These are phyloP conservation scores for Dynastes tityus DNA, from an alignment of 2,888 invertebrate species.

Conservation along the genomic window DNA sequence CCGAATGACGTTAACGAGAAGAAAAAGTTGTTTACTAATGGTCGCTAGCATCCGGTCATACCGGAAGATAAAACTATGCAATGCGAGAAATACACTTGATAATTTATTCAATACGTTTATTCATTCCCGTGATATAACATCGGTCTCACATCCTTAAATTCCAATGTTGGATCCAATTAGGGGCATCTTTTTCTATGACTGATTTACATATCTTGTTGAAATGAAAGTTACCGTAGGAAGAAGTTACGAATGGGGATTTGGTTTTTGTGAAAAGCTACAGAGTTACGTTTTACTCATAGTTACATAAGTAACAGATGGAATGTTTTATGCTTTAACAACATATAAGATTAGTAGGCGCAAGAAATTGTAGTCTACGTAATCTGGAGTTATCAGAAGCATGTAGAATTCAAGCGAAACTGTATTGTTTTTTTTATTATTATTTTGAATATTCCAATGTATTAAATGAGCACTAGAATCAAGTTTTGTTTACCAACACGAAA, in stretches of 20 bases:
- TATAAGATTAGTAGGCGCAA: not conserved
- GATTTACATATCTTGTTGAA: not conserved
- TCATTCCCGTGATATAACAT: conserved; percentile 5
- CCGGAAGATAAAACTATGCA: conserved; percentile 42
- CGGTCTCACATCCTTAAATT: conserved; percentile 10
- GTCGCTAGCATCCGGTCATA: conserved; percentile 33
- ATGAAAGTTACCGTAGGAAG: not conserved
- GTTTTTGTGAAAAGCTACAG: not conserved
- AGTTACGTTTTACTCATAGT: not conserved
- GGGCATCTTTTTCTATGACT: conserved; percentile 4
- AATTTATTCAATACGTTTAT: conserved; percentile 43
- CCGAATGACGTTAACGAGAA: conserved; percentile 25
- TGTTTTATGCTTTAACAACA: not conserved
- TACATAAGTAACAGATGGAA: not conserved
- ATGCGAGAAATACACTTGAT: conserved; percentile 36
- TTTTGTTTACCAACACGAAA: too few relatives aligned
- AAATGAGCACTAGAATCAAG: too few relatives aligned
- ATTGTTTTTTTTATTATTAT: too few relatives aligned
- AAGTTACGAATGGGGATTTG: not conserved
- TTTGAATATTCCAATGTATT: too few relatives aligned
- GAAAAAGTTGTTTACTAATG: conserved; percentile 37
- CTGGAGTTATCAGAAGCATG: not conserved
- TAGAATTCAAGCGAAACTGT: too few relatives aligned
- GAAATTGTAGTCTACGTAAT: not conserved
- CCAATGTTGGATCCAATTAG: conserved; percentile 10